Conservation (phyloP, 2,113 vertebrate species). For the Pterocles gutturalis region DNA sequence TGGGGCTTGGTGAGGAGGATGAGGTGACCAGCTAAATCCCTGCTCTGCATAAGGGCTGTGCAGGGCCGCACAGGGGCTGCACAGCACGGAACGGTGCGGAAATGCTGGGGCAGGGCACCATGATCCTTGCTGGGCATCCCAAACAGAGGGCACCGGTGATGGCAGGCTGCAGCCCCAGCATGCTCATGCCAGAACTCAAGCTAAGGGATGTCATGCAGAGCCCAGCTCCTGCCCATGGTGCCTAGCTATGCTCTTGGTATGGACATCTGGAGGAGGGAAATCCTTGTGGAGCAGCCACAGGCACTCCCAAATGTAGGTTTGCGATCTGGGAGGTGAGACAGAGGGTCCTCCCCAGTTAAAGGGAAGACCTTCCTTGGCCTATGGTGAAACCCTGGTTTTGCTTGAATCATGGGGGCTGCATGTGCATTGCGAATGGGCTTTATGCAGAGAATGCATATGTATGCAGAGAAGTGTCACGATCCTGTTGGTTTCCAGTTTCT, state of each 20-base stretch:
- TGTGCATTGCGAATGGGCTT: neutral
- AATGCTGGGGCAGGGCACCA: neutral
- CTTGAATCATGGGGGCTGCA: neutral
- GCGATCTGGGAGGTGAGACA: neutral
- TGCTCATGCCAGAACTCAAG: neutral
- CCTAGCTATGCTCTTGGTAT: neutral
- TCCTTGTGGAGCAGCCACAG: neutral
- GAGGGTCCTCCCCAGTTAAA: neutral
- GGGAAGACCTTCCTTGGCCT: neutral
- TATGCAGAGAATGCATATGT: too few relatives aligned
- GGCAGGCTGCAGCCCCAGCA: neutral
- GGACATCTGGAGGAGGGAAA: neutral
- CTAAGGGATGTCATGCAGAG: neutral
- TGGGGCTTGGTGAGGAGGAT: neutral
- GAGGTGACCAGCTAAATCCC: neutral
- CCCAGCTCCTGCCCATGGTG: neutral
- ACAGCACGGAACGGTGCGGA: fast-evolving
- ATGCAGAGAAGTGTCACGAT: neutral
- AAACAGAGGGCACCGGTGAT: fast-evolving
- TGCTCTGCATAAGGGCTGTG: neutral
- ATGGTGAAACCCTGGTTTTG: neutral
- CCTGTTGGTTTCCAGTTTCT: neutral
- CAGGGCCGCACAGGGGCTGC: fast-evolving
- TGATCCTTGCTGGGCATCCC: neutral
- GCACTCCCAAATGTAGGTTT: neutral